Base-by-base conservation (phyloP, 2,888 invertebrate genomes). In the Ectemnius cavifrons region DNA sequence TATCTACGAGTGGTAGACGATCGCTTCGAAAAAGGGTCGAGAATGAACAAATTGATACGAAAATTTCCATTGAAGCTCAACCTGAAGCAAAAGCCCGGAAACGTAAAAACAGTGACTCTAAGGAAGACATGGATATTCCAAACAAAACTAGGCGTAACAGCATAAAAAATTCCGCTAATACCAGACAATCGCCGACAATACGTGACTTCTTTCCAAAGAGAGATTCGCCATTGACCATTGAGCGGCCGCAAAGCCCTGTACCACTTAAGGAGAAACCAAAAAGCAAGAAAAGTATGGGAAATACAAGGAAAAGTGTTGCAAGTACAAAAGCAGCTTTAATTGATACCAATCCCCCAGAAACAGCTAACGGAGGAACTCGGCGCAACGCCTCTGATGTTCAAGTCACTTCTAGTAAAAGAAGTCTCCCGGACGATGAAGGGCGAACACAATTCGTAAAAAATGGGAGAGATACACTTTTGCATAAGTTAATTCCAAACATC, bases 1-100 rank as follows among this genome's bases (percentile, higher is more conserved):
- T 6, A 6, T 23, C 60, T 8, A 4, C 45, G 3, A 13, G n/a
- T 6, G 59, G 63, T 16, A 83, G 79, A 11, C 68, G 58, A 60
- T 58, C 69, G 3, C 13, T 57, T 2, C 65, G 14, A 0, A 6
- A n/a, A 6, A 60, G n/a, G 5, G 28, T 77, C 23, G 5, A 0
- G 0, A 1, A 2, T 2, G 71, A 72, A n/a, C 49, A 46, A 16
- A 49, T 0, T 8, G 16, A 16, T 11, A 11, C n/a, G 13, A 77
- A 62, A 61, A 37, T 11, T 37, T 11, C 37, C 11, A 37, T 8
- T 6, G 37, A 37, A 11, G 11, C 8, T 37, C 8, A 37, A 37
- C 52, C 11, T 1, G 52, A 52, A 16, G 16, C n/a, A 16, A 14
- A 14, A 14, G 52, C 16, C 14, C 5, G 5, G 5, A 73, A 56